Conservation (phyloP, 2,797 vertebrate species). For the Labeo calbasu region DNA sequence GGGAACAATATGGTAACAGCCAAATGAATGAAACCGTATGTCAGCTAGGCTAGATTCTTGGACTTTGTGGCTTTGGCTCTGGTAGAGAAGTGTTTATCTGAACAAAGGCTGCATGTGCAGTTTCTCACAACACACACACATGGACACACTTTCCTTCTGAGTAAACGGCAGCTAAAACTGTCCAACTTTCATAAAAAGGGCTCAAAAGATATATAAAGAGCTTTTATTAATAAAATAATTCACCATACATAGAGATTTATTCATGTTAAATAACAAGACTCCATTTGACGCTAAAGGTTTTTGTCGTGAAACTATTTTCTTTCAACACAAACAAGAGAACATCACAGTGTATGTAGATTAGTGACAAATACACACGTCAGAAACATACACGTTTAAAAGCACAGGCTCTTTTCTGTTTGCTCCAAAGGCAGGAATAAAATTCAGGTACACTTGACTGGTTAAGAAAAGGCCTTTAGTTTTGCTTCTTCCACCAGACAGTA, state of each 20-base stretch:
- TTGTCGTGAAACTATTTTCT: slow-evolving; percentile 49
- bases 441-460: background rate
- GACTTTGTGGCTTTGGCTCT: background rate
- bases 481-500: slow-evolving; percentile 33
- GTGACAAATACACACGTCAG: slow-evolving; percentile 59
- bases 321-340: slow-evolving; percentile 59
- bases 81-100: slow-evolving; percentile 8
- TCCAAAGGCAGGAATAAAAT: slow-evolving; percentile 65
- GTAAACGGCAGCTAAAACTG: background rate
- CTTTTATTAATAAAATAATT: slow-evolving; percentile 82
- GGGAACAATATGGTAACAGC: background rate
- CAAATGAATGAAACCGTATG: background rate
- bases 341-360: slow-evolving; percentile 69
- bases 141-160: background rate
- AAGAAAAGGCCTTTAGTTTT: slow-evolving; percentile 34
- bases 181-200: background rate
- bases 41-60: background rate
- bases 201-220: slow-evolving; percentile 45
- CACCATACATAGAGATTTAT: slow-evolving; percentile 74
- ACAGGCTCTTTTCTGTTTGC: slow-evolving; percentile 37
- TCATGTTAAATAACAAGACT: slow-evolving; percentile 75
- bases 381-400: slow-evolving; percentile 60
- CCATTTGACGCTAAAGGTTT: slow-evolving; percentile 58
- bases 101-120: background rate
- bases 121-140: slow-evolving; percentile 23